These are phyloP conservation scores for cattle (Bos taurus) DNA, from an alignment of 2,113 vertebrate genomes.

Conservation along the genomic window ARS-UCD2.0 NC_037356.1:4382501-4383000, in stretches of 20 bases:
- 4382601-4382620: not conserved
- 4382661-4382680: not conserved
- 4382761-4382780: not conserved
- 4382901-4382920: not conserved
- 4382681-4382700: not conserved
- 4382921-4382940: not conserved
- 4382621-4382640: not conserved
- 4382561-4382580: not conserved
- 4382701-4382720: not conserved
- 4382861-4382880: not conserved
- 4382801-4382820: not conserved
- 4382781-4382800: not conserved
- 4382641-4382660: not conserved
- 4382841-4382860: not conserved
- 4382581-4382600: not conserved
- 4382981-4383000: no score
- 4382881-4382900: not conserved
- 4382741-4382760: not conserved
- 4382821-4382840: not conserved
- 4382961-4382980: not conserved
- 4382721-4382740: not conserved
- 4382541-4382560: not conserved
- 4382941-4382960: not conserved
- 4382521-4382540: not conserved
- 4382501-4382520: not conserved